A percentile compares a stretch with the other conserved stretches of the same genome.
These are phyloP conservation scores for Sycophila texana DNA, from an alignment of 2,888 invertebrate species.

Conservation along the genomic window DNA sequence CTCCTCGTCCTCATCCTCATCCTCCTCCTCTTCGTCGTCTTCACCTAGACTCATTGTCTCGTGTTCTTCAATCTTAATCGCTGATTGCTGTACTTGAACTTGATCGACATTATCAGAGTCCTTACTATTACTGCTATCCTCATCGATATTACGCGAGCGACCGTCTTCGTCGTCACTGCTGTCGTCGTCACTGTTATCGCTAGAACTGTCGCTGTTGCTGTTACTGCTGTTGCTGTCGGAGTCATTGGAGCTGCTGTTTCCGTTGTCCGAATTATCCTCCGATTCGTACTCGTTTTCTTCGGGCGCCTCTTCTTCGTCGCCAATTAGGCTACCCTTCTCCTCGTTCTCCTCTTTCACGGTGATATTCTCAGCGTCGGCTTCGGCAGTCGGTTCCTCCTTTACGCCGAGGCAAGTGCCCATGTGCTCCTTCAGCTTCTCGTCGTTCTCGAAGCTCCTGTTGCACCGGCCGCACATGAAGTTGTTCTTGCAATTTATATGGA, in stretches of 20 bases:
- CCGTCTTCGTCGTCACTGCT: conserved; percentile 37
- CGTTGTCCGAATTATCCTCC: conserved; percentile 58
- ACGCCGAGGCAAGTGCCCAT: conserved; percentile 63
- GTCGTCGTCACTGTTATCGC: conserved; percentile 40
- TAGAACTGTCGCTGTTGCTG: conserved; percentile 47
- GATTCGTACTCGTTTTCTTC: conserved; percentile 61
- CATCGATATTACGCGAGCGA: conserved; percentile 15
- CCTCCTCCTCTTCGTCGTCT: conserved; percentile 62
- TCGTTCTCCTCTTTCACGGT: conserved; percentile 59
- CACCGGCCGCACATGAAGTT: conserved; percentile 70
- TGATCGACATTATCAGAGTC: conserved; percentile 41
- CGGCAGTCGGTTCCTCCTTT: conserved; percentile 27
- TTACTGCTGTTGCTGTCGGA: conserved; percentile 51
- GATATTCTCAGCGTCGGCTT: conserved; percentile 49
- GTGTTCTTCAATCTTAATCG: conserved; percentile 49
- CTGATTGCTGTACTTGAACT: conserved; percentile 32
- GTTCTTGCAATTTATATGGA: conserved; percentile 77
- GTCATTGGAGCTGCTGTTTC: conserved; percentile 46
- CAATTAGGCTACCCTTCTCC: conserved; percentile 64
- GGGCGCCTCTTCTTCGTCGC: conserved; percentile 61
- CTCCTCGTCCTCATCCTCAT: conserved; percentile 58
- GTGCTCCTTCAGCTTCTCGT: conserved; percentile 68
- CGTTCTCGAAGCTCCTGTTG: conserved; percentile 67
- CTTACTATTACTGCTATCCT: conserved; percentile 38
- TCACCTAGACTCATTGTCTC: conserved; percentile 61